Evolutionary conservation across 1,140 invertebrate genomes (phyloP).

Genomic region (Glomeris maerens): DNA sequence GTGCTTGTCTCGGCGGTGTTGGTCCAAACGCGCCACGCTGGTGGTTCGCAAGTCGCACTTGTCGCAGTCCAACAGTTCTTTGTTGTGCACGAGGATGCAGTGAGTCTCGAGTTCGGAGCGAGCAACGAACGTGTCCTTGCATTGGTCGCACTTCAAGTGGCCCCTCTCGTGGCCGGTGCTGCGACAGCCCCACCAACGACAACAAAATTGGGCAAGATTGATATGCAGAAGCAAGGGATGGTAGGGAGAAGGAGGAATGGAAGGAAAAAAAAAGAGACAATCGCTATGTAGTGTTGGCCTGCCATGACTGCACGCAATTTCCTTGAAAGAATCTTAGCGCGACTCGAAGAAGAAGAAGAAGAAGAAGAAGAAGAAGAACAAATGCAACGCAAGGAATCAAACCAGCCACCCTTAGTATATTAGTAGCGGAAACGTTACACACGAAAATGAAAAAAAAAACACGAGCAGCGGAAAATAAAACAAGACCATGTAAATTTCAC

Average conservation of each 20-base stretch:
- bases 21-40: conserved; percentile 16
- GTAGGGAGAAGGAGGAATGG: background rate
- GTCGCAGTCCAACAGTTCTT: conserved; percentile 27
- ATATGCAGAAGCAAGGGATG: background rate
- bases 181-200: conserved; percentile 13
- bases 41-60: conserved; percentile 27
- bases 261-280: background rate
- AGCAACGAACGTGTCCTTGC: conserved; percentile 26
- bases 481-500: too few species aligned
- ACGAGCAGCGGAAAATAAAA: too few species aligned
- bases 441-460: background rate
- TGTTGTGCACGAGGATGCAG: conserved; percentile 25
- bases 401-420: too few species aligned
- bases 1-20: conserved; percentile 15
- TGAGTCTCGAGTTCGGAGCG: conserved; percentile 27
- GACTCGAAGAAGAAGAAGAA: too few species aligned
- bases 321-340: too few species aligned
- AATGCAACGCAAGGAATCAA: too few species aligned
- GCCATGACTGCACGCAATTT: too few species aligned
- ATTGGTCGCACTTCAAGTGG: conserved; percentile 22
- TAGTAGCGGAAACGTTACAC: background rate
- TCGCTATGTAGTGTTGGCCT: background rate
- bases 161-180: conserved; percentile 20
- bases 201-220: background rate
- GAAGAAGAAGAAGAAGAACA: too few species aligned